A percentile compares a stretch with the other conserved stretches of the same genome.
phyloP scores from a whole-genome alignment of 2,888 invertebrate species.

The Scrobipalpa atriplicella region DNA sequence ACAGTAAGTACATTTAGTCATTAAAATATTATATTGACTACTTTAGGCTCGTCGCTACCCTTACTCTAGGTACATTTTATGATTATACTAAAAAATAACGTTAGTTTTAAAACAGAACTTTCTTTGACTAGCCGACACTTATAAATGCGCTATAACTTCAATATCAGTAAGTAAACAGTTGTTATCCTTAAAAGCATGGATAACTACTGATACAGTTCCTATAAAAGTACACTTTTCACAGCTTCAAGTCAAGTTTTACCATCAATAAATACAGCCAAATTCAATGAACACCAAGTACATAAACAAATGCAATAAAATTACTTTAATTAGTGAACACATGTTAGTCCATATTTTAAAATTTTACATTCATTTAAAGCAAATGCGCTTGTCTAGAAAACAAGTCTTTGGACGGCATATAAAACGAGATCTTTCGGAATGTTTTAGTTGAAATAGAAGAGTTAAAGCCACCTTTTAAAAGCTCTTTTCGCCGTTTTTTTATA shows the following conservation, averaged over 20 bases:
- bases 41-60: slow-evolving; percentile 15
- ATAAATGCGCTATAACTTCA: background rate
- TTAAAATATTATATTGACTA: too few species aligned
- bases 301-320: slow-evolving; percentile 33
- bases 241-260: slow-evolving; percentile 16
- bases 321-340: slow-evolving; percentile 62
- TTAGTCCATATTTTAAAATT: slow-evolving; percentile 49
- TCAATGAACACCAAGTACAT: slow-evolving; percentile 19
- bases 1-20: background rate
- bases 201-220: slow-evolving; percentile 9
- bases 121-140: background rate
- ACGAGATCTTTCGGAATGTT: slow-evolving; percentile 35
- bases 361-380: slow-evolving; percentile 52
- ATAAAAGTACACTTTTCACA: slow-evolving; percentile 17
- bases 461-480: slow-evolving; percentile 26
- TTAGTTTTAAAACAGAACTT: background rate
- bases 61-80: background rate
- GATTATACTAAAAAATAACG: too few species aligned
- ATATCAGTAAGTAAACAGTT: background rate
- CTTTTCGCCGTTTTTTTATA: slow-evolving; percentile 31
- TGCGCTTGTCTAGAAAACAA: slow-evolving; percentile 54
- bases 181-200: background rate
- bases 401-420: slow-evolving; percentile 61
- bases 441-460: slow-evolving; percentile 26
- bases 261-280: slow-evolving; percentile 24